phyloP scores from a whole-genome alignment of 1,140 invertebrate species.

The Prorops nasuta region DNA sequence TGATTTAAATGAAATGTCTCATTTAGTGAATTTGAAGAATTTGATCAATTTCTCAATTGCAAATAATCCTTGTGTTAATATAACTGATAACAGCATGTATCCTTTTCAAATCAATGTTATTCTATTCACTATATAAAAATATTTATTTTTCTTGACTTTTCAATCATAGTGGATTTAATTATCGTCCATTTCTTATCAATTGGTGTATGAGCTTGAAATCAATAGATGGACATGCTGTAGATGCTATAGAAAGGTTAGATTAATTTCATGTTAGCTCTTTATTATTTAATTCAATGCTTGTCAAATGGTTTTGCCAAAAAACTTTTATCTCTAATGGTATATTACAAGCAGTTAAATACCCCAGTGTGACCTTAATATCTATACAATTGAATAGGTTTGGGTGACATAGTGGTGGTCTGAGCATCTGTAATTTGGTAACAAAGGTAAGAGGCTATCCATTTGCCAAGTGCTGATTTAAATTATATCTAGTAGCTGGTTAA shows the following conservation, averaged over 20 bases:
- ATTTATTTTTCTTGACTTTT: constrained; percentile 52
- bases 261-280: not conserved
- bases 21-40: constrained; percentile 71
- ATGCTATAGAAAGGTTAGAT: constrained; percentile 83
- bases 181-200: constrained; percentile 88
- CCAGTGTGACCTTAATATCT: no score
- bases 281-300: constrained; percentile 3
- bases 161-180: constrained; percentile 78
- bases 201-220: constrained; percentile 87
- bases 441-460: no score
- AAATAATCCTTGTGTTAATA: constrained; percentile 82
- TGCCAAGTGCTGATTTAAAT: no score
- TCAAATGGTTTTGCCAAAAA: no score
- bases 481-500: no score
- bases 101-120: constrained; percentile 52
- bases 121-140: constrained; percentile 16
- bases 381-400: no score
- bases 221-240: constrained; percentile 85
- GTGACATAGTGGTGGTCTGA: no score
- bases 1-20: constrained; percentile 85
- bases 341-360: no score
- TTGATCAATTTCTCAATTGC: constrained; percentile 79
- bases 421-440: no score
- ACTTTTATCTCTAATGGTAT: no score
- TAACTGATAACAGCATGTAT: constrained; percentile 70